Evolutionary conservation across 2,113 vertebrate species (phyloP).

Genomic region (Hyla sarda): DNA sequence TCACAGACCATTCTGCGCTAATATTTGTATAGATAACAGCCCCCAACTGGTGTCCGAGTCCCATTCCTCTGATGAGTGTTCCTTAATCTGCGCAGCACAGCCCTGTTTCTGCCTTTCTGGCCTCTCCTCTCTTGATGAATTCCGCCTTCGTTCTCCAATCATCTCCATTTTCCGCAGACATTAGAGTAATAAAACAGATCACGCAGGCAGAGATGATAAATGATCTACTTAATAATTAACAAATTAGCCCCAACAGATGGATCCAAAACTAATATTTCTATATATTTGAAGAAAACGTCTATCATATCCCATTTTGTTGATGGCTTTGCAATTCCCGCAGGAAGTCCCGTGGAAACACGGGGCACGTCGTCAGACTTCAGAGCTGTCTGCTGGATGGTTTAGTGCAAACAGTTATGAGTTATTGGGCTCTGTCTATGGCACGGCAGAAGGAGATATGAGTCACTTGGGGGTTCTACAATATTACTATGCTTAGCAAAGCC

Average conservation of each 20-base stretch:
- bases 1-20: not conserved
- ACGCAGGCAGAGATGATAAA: constrained; percentile 71
- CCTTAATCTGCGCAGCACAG: constrained; percentile 50
- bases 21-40: not conserved
- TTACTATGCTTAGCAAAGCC: constrained; percentile 36
- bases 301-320: constrained; percentile 44
- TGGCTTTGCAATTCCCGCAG: constrained; percentile 13
- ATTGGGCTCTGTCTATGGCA: constrained; percentile 16
- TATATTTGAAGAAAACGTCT: constrained; percentile 53
- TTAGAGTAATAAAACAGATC: constrained; percentile 72
- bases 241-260: constrained; percentile 76
- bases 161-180: constrained; percentile 66
- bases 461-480: constrained; percentile 38
- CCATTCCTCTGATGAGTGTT: not conserved
- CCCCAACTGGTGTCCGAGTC: not conserved
- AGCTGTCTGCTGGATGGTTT: constrained; percentile 38
- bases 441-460: constrained; percentile 41
- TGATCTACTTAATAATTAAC: constrained; percentile 77
- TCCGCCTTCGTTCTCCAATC: constrained; percentile 70
- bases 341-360: constrained; percentile 32
- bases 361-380: constrained; percentile 26
- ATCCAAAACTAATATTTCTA: constrained; percentile 69
- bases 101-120: constrained; percentile 65
- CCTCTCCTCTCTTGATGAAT: constrained; percentile 72
- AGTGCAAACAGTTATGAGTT: constrained; percentile 53